Base-by-base conservation (phyloP, 2,113 vertebrate genomes). In the Ramphastos sulfuratus region DNA sequence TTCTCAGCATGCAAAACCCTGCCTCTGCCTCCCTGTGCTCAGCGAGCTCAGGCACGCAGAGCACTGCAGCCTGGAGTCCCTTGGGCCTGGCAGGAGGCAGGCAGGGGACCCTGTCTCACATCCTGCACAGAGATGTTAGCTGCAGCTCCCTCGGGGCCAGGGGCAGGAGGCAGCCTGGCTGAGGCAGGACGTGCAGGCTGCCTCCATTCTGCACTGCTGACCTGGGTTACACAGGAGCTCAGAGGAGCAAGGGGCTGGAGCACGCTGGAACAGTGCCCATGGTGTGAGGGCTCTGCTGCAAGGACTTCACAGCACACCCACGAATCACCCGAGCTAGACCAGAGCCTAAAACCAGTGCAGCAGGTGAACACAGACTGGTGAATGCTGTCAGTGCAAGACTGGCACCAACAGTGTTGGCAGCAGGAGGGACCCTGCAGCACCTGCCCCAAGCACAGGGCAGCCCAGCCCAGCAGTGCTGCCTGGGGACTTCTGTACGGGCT, bases 1-100 rank as follows among this genome's bases (percentile, higher is more conserved):
- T 78, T 82, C 82, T 85, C 84, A 56, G 75, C 19, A 33, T 61
- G 77, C 60, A 94, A 91, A 91, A 16, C 44, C 44, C 44, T 46
- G 44, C 56, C 52, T 23, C 58, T 90, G 89, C 52, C 48, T 30
- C 56, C 44, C 0, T 31, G 58, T 16, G 39, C 64, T 79, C 48
- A 10, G 85, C 35, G 12, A 66, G 84, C 72, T 48, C 50, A 33
- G 69, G 78, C 71, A 59, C 14, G 67, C 20, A 17, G 58, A 33
- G 48, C 87, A 33, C 1, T 1, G n/a, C 64, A 65, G 44, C 5
- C 42, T 17, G 31, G 63, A 33, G 79, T 35, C 14, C 33, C 65
- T 74, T 30, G 9, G 15, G 82, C 70, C 15, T 0, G 2, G 37
- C 33, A 1, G 2, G 58, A 25, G 21, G 16, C n/a, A 56, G 70